A percentile compares a stretch with the other conserved stretches of the same genome.
Conservation (phyloP, 2,888 invertebrate genomes). For the Andrena praecox region DNA sequence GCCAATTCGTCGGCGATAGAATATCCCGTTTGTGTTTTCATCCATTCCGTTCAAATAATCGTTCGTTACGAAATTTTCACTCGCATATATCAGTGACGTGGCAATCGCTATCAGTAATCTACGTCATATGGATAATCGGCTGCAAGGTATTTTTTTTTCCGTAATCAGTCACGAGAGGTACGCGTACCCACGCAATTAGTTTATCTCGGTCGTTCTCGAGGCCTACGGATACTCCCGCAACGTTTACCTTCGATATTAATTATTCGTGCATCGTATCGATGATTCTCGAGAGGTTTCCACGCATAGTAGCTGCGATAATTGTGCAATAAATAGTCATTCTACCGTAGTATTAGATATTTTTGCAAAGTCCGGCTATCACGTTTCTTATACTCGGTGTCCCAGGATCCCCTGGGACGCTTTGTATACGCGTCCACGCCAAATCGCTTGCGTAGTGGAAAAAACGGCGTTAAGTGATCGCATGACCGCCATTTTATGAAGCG, state of each 20-base stretch:
- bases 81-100: conserved; percentile 33
- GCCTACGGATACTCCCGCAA: not conserved
- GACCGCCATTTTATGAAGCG: conserved; percentile 63
- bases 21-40: not conserved
- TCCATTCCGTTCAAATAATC: not conserved
- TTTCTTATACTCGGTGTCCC: not conserved
- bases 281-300: not conserved
- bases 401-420: not conserved
- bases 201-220: not conserved
- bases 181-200: not conserved
- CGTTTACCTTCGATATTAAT: not conserved
- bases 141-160: not conserved
- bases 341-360: not conserved
- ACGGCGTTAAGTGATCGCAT: conserved; percentile 36
- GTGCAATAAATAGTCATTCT: conserved; percentile 9
- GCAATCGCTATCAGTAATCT: conserved; percentile 20
- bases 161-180: not conserved
- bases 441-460: conserved; percentile 19
- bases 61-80: not conserved
- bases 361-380: not conserved
- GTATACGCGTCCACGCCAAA: conserved; percentile 8
- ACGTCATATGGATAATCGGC: conserved; percentile 35
- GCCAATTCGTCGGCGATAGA: not conserved
- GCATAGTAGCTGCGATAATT: not conserved
- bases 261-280: not conserved